Conservation (phyloP, 2,888 invertebrate species). For the Frankliniella intonsa region DNA sequence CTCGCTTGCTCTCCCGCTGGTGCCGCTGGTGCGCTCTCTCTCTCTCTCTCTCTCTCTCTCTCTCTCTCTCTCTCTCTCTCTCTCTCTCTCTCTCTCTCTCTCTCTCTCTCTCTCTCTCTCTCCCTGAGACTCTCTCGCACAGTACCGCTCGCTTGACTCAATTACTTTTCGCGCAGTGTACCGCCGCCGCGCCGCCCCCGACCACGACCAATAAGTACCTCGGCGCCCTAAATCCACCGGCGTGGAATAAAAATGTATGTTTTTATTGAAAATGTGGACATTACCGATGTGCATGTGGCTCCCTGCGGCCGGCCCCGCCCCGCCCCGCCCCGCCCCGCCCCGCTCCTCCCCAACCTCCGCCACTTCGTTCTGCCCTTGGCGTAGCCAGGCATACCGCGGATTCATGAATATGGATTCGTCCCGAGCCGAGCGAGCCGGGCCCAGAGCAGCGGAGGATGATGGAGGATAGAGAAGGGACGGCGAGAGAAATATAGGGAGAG, state of each 20-base stretch:
- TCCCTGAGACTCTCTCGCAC: too few species aligned
- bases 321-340: too few species aligned
- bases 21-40: not conserved
- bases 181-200: too few species aligned
- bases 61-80: not conserved
- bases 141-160: too few species aligned
- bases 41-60: not conserved
- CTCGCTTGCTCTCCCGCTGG: not conserved
- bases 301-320: too few species aligned
- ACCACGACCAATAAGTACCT: too few species aligned
- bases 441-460: not conserved
- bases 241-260: too few species aligned
- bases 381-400: not conserved
- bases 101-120: not conserved
- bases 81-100: not conserved
- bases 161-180: too few species aligned
- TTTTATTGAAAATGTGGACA: too few species aligned
- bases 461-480: not conserved
- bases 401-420: not conserved
- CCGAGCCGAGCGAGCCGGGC: not conserved
- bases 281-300: too few species aligned
- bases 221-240: too few species aligned
- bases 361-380: not conserved
- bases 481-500: not conserved
- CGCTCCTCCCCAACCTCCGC: not conserved